Evolutionary conservation across 2,113 vertebrate species (phyloP).

Genomic region (Hirundichthys speculiger): DNA sequence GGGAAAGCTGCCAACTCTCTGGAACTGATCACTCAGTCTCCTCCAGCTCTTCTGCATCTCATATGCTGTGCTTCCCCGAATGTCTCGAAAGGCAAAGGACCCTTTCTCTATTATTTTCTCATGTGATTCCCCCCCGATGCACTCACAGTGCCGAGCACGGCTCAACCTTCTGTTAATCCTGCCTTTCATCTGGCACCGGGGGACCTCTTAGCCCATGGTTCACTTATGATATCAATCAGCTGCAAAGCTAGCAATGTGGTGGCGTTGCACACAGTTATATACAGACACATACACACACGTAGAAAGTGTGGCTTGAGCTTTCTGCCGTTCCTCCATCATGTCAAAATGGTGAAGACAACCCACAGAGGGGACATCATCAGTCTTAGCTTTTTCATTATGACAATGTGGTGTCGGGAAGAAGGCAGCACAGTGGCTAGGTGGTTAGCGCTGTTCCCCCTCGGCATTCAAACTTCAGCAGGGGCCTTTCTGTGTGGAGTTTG

Average conservation of each 20-base stretch:
- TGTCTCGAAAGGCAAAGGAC: slow-evolving; percentile 54
- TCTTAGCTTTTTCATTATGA: slow-evolving; percentile 16
- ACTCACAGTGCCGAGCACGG: slow-evolving; percentile 66
- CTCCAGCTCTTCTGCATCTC: slow-evolving; percentile 70
- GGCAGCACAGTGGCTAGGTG: too few relatives aligned
- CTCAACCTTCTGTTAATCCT: slow-evolving; percentile 76
- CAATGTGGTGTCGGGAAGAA: slow-evolving; percentile 8
- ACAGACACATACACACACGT: slow-evolving; percentile 10
- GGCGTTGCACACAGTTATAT: slow-evolving; percentile 5
- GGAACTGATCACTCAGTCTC: slow-evolving; percentile 74
- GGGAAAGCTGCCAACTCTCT: slow-evolving; percentile 69
- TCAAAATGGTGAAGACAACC: slow-evolving; percentile 6
- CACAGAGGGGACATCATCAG: slow-evolving; percentile 11
- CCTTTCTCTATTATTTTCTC: slow-evolving; percentile 75
- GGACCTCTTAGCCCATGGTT: slow-evolving; percentile 70
- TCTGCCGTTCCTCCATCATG: slow-evolving; percentile 5
- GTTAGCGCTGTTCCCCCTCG: too few relatives aligned
- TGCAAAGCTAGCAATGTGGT: slow-evolving; percentile 49
- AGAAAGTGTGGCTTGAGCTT: slow-evolving; percentile 24
- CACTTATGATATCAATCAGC: slow-evolving; percentile 75
- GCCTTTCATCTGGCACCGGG: slow-evolving; percentile 74
- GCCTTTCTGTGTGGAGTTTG: too few relatives aligned
- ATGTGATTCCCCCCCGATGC: slow-evolving; percentile 70
- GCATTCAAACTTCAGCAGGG: too few relatives aligned
- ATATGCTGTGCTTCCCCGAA: slow-evolving; percentile 37